phyloP scores from a whole-genome alignment of 1,140 invertebrate species.

The Mya arenaria region DNA sequence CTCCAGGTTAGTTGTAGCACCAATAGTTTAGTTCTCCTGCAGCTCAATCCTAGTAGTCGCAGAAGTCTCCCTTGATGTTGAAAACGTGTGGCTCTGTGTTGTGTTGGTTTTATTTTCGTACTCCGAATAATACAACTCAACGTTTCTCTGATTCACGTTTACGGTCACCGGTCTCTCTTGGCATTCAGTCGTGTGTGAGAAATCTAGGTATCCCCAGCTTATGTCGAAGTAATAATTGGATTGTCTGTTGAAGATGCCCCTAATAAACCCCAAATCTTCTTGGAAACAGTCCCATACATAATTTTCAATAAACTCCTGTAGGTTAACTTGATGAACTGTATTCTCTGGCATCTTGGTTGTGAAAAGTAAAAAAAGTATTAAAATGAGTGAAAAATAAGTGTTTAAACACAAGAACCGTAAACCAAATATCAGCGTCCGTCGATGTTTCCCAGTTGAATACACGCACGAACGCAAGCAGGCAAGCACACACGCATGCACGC shows the following conservation, averaged over 20 bases:
- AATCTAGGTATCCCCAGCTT: constrained; percentile 50
- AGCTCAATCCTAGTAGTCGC: constrained; percentile 36
- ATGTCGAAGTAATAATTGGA: constrained; percentile 42
- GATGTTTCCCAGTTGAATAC: no score
- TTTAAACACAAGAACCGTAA: no score
- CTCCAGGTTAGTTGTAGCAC: constrained; percentile 42
- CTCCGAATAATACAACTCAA: constrained; percentile 42
- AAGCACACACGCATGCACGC: no score
- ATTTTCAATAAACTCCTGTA: constrained; percentile 26
- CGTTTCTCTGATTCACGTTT: background rate
- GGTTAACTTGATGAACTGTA: no score
- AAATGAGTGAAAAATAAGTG: no score
- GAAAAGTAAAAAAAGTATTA: no score
- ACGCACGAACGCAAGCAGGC: no score
- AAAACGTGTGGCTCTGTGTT: constrained; percentile 42
- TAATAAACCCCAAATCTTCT: background rate
- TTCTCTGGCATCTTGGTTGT: no score
- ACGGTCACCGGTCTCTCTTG: background rate
- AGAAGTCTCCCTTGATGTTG: constrained; percentile 21
- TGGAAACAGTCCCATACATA: constrained; percentile 25
- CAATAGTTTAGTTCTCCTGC: constrained; percentile 55
- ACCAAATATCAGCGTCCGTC: no score
- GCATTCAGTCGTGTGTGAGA: constrained; percentile 25
- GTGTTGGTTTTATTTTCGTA: constrained; percentile 45
- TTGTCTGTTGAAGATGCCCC: background rate